A percentile compares a stretch with the other conserved stretches of the same genome.
These are phyloP conservation scores for Helicoverpa assulta DNA, from an alignment of 2,888 invertebrate genomes.

Conservation along the genomic window DNA sequence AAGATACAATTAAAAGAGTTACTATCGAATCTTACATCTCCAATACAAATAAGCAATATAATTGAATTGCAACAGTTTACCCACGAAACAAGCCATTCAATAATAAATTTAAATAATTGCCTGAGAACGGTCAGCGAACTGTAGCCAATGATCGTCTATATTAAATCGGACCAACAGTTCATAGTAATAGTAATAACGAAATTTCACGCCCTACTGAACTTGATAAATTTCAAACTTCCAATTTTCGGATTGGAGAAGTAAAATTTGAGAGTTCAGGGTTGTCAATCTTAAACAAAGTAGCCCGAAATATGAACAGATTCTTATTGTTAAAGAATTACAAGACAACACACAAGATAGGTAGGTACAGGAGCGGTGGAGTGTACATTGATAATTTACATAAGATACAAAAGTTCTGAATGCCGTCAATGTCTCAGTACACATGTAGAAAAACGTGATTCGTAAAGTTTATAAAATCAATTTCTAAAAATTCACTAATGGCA, in stretches of 20 bases:
- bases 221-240: constrained; percentile 62
- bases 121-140: constrained; percentile 42
- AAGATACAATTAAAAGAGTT: constrained; percentile 1
- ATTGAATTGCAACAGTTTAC: constrained; percentile 33
- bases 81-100: constrained; percentile 29
- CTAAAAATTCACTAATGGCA: background rate
- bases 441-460: too few species aligned
- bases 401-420: too few species aligned
- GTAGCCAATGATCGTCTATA: constrained; percentile 39
- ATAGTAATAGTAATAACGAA: constrained; percentile 62
- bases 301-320: too few species aligned
- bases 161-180: constrained; percentile 56
- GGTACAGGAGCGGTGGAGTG: too few species aligned
- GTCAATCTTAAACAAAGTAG: constrained; percentile 1
- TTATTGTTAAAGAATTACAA: too few species aligned
- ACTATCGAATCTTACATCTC: constrained; percentile 14
- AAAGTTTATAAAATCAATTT: too few species aligned
- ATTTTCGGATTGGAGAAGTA: constrained; percentile 35
- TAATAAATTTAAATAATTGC: constrained; percentile 46
- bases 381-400: too few species aligned
- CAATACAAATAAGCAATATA: constrained; percentile 29
- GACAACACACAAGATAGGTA: too few species aligned
- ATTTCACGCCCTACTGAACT: constrained; percentile 76
- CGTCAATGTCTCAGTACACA: too few species aligned
- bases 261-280: constrained; percentile 43